Conservation (phyloP, 2,888 invertebrate genomes). For the Polylopha cassiicola region DNA sequence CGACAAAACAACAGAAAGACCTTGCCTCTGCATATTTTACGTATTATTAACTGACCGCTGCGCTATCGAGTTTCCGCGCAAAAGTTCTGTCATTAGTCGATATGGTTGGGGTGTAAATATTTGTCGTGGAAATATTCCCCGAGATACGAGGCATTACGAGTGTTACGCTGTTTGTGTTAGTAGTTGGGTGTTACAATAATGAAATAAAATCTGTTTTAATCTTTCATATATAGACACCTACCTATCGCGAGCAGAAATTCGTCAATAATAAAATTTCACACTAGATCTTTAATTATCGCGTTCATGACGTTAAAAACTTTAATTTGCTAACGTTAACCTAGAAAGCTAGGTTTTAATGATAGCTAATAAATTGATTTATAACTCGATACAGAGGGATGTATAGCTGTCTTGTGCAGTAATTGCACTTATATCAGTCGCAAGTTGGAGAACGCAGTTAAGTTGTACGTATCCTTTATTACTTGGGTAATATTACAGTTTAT, state of each 20-base stretch:
- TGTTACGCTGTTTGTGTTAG: no score
- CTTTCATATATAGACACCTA: no score
- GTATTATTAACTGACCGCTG: constrained; percentile 59
- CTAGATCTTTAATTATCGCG: no score
- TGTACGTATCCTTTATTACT: constrained; percentile 60
- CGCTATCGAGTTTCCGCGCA: constrained; percentile 58
- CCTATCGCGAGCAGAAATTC: no score
- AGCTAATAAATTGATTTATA: constrained; percentile 9
- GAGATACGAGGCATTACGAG: no score
- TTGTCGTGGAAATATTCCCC: no score
- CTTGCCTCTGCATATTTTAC: constrained; percentile 67
- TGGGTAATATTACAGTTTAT: constrained; percentile 64
- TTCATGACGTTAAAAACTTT: no score
- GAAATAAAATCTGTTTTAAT: no score
- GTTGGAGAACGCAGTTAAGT: constrained; percentile 26
- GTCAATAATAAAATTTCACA: no score
- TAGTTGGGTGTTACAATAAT: no score
- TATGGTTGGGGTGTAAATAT: constrained; percentile 3
- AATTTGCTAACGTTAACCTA: no score
- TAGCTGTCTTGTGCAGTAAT: constrained; percentile 16
- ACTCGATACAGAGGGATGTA: constrained; percentile 9
- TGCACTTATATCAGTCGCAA: constrained; percentile 24
- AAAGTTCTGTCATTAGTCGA: constrained; percentile 48
- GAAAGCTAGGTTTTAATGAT: constrained; percentile 7
- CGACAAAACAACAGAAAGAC: constrained; percentile 56